These are phyloP conservation scores for Lepidocolaptes lacrymiger DNA, from an alignment of 2,797 vertebrate genomes.

Conservation along the genomic window DNA sequence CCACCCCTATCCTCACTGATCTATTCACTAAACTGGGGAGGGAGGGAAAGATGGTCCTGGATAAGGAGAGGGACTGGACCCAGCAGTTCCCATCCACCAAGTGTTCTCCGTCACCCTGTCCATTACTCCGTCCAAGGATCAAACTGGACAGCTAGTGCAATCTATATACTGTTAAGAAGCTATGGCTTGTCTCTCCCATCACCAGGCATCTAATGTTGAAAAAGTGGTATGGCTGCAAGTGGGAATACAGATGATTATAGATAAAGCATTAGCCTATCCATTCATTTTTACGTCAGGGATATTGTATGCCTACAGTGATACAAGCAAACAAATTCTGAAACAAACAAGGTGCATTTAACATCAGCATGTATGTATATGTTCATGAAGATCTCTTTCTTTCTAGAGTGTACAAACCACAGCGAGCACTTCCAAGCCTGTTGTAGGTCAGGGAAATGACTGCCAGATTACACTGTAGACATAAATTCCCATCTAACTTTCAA, in stretches of 20 bases:
- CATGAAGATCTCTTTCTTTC: not conserved
- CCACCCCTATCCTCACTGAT: accelerated
- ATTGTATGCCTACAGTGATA: not conserved
- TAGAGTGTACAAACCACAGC: not conserved
- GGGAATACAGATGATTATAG: not conserved
- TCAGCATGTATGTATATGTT: not conserved
- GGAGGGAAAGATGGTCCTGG: not conserved
- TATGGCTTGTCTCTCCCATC: not conserved
- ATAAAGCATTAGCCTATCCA: not conserved
- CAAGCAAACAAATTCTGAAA: not conserved
- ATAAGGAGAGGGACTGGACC: not conserved
- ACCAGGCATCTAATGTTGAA: accelerated
- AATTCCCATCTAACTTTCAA: slow-evolving; percentile 23
- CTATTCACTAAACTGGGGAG: not conserved
- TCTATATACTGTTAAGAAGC: not conserved
- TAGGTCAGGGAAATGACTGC: not conserved
- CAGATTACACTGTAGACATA: slow-evolving; percentile 22
- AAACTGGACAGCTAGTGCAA: not conserved
- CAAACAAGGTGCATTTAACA: not conserved
- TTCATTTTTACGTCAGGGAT: not conserved
- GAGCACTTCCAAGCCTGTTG: not conserved
- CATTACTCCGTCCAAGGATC: not conserved
- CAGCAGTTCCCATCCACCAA: accelerated
- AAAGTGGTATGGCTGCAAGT: accelerated
- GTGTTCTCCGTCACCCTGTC: not conserved